Evolutionary conservation across 2,797 vertebrate species (phyloP).

Genomic region (Sciaenops ocellatus): DNA sequence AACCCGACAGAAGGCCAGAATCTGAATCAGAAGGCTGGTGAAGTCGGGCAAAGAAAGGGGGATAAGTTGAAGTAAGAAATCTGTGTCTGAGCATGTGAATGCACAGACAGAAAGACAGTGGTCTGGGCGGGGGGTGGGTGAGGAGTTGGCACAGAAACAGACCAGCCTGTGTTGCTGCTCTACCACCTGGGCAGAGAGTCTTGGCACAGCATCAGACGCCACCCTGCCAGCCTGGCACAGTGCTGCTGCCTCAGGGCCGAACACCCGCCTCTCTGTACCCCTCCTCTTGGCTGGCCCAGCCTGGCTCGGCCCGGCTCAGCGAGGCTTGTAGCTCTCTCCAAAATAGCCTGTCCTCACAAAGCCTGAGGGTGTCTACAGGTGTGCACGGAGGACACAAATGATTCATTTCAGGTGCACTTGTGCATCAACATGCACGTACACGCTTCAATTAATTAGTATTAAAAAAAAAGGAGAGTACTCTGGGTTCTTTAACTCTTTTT

Average conservation of each 20-base stretch:
- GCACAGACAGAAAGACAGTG: constrained; percentile 62
- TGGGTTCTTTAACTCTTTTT: constrained; percentile 23
- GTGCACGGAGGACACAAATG: constrained; percentile 53
- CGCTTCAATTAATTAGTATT: constrained; percentile 24
- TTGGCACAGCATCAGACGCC: constrained; percentile 85
- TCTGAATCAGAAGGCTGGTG: neutral
- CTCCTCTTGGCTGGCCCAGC: constrained; percentile 61
- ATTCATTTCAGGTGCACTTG: constrained; percentile 41
- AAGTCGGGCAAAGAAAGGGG: constrained; percentile 29
- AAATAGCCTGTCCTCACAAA: constrained; percentile 63
- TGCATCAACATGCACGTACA: constrained; percentile 41
- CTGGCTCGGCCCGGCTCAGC: constrained; percentile 51
- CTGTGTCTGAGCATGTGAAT: constrained; percentile 52
- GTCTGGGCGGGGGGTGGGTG: constrained; percentile 59
- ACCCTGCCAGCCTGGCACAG: constrained; percentile 82
- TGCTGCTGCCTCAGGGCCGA: constrained; percentile 75
- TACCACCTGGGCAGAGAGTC: constrained; percentile 85
- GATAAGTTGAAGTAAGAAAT: constrained; percentile 24
- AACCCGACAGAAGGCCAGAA: constrained; percentile 19
- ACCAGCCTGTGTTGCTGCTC: constrained; percentile 84
- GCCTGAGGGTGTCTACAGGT: constrained; percentile 72
- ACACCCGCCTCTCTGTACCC: constrained; percentile 73
- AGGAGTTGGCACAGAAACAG: constrained; percentile 83
- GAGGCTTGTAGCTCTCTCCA: constrained; percentile 54
- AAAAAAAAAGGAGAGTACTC: constrained; percentile 1